A percentile compares a stretch with the other conserved stretches of the same genome.
Conservation (phyloP, 2,113 vertebrate genomes). For the Sylvia atricapilla region DNA sequence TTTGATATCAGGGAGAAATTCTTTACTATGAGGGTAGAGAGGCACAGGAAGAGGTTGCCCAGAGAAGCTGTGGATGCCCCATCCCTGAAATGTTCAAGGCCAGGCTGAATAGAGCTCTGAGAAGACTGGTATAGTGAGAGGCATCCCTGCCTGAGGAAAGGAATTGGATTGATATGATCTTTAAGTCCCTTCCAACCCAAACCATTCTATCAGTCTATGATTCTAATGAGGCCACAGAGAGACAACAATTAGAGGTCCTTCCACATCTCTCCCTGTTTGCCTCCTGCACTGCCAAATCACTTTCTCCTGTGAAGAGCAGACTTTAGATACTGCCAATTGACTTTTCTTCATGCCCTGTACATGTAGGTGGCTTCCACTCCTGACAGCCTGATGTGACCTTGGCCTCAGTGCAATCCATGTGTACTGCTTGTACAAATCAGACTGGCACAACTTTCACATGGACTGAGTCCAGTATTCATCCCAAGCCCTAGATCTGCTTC, state of each 20-base stretch:
- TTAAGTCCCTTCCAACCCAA: not conserved
- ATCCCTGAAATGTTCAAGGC: not conserved
- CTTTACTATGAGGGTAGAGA: not conserved
- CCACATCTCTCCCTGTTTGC: not conserved
- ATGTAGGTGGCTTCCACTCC: not conserved
- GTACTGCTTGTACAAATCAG: not conserved
- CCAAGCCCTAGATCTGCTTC: not conserved
- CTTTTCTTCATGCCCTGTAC: rapidly evolving
- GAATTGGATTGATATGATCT: not conserved
- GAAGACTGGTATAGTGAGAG: not conserved
- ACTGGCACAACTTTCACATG: rapidly evolving
- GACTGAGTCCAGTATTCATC: not conserved
- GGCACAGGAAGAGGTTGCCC: not conserved
- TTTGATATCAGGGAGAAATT: not conserved
- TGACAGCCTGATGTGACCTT: not conserved
- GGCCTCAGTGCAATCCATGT: not conserved
- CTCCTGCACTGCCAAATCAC: not conserved
- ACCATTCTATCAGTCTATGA: not conserved
- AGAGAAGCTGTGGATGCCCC: not conserved
- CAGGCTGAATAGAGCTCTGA: not conserved
- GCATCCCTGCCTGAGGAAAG: not conserved
- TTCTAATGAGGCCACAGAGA: not conserved
- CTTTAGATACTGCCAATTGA: not conserved
- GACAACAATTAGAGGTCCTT: not conserved
- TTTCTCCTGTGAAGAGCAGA: not conserved